Conservation (phyloP, 1,140 invertebrate species). For the Drosophila trapezifrons region DNA sequence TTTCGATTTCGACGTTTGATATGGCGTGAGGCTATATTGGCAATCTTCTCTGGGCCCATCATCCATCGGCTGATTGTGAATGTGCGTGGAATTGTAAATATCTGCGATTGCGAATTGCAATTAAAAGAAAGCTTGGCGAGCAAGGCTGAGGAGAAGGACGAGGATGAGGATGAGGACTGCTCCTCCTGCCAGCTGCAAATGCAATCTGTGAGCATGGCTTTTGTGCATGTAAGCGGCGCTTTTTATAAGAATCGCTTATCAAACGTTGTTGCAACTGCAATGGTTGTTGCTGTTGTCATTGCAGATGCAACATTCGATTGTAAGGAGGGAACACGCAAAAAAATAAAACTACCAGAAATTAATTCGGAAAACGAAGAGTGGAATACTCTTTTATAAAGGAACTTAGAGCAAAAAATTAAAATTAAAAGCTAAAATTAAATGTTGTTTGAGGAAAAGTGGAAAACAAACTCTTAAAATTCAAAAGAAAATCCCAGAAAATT, state of each 20-base stretch:
- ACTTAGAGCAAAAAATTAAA: no score
- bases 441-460: no score
- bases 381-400: constrained; percentile 1
- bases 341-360: neutral
- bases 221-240: constrained; percentile 78
- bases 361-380: neutral
- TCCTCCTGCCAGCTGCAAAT: constrained; percentile 40
- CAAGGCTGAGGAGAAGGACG: neutral
- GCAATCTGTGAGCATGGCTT: constrained; percentile 72
- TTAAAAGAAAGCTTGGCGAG: constrained; percentile 57
- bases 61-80: constrained; percentile 66
- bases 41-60: constrained; percentile 61
- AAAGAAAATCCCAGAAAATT: neutral
- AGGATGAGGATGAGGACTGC: neutral
- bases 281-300: constrained; percentile 64
- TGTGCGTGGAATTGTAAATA: constrained; percentile 75
- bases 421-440: no score
- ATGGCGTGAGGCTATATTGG: constrained; percentile 70
- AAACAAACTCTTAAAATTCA: no score
- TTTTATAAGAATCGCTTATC: constrained; percentile 72
- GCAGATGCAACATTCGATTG: constrained; percentile 74
- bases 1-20: constrained; percentile 73
- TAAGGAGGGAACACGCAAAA: constrained; percentile 61
- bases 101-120: constrained; percentile 69
- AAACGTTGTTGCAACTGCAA: constrained; percentile 54